A percentile compares a stretch with the other conserved stretches of the same genome.
Evolutionary conservation across 92 coral and sea anemone genomes (phyloP).

Genomic region (Hydrozoanthus gracilis): DNA sequence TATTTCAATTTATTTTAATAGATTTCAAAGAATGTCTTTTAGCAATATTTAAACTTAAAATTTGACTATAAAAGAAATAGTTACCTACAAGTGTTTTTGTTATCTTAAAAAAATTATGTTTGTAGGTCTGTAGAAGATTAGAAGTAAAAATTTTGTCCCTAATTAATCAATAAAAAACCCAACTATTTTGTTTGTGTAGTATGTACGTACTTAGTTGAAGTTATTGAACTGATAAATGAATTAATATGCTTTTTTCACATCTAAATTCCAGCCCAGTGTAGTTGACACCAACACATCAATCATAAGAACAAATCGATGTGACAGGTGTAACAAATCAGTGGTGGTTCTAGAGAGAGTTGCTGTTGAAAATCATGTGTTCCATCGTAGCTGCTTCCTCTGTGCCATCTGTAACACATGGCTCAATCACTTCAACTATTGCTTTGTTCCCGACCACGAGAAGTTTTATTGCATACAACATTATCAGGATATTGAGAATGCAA

Average conservation of each 20-base stretch:
- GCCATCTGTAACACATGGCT: slow-evolving; percentile 88
- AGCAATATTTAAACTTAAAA: too few species aligned
- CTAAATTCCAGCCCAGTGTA: slow-evolving; percentile 1
- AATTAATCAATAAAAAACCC: neutral
- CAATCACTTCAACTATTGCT: slow-evolving; percentile 95
- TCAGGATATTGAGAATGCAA: slow-evolving; percentile 90
- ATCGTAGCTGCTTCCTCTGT: slow-evolving; percentile 90
- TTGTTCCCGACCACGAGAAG: slow-evolving; percentile 94
- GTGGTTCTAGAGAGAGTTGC: slow-evolving; percentile 82
- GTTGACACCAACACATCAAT: slow-evolving; percentile 27
- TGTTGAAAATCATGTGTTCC: slow-evolving; percentile 90
- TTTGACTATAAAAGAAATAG: too few species aligned
- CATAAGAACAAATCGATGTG: slow-evolving; percentile 74
- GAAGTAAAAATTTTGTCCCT: too few species aligned
- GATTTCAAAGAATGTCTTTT: too few species aligned
- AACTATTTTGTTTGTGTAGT: neutral
- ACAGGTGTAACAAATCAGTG: slow-evolving; percentile 71
- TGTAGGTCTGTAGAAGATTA: too few species aligned
- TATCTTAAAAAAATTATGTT: too few species aligned
- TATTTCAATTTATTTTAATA: too few species aligned
- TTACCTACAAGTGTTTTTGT: too few species aligned
- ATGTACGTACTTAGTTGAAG: neutral
- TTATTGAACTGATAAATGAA: neutral
- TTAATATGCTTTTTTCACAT: neutral
- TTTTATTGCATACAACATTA: slow-evolving; percentile 94